A percentile compares a stretch with the other conserved stretches of the same genome.
phyloP scores from a whole-genome alignment of 2,113 vertebrate species.

The Numida meleagris region DNA sequence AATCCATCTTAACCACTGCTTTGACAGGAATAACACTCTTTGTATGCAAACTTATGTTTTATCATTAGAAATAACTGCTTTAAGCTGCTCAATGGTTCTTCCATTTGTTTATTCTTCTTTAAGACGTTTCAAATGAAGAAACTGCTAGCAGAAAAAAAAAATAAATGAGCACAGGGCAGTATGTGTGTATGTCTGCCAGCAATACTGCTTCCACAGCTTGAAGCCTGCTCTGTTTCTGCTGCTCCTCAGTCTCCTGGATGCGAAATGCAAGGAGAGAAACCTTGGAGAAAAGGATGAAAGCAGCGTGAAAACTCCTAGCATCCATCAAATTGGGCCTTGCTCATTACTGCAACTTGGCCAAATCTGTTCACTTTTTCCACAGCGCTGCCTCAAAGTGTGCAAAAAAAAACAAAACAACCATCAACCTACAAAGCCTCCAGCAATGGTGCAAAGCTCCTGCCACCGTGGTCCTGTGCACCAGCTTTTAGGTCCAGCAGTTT shows the following conservation, averaged over 20 bases:
- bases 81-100: slow-evolving; percentile 22
- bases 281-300: not conserved
- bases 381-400: not conserved
- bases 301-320: not conserved
- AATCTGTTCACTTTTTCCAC: not conserved
- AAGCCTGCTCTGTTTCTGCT: not conserved
- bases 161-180: not conserved
- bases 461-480: rapidly evolving
- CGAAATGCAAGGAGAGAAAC: not conserved
- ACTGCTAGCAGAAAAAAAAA: not conserved
- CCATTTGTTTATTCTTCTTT: slow-evolving; percentile 12
- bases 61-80: slow-evolving; percentile 64
- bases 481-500: not conserved
- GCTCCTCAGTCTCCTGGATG: not conserved
- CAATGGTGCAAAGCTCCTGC: not conserved
- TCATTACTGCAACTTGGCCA: not conserved
- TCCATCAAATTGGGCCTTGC: not conserved
- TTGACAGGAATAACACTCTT: slow-evolving; percentile 59
- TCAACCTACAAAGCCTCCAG: not conserved
- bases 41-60: slow-evolving; percentile 26
- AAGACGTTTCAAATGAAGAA: not conserved
- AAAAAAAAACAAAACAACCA: not conserved
- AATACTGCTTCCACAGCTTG: slow-evolving; percentile 16
- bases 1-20: slow-evolving; percentile 52
- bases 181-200: not conserved